Conservation (phyloP, 2,888 invertebrate species). For the Chorisops tibialis region DNA sequence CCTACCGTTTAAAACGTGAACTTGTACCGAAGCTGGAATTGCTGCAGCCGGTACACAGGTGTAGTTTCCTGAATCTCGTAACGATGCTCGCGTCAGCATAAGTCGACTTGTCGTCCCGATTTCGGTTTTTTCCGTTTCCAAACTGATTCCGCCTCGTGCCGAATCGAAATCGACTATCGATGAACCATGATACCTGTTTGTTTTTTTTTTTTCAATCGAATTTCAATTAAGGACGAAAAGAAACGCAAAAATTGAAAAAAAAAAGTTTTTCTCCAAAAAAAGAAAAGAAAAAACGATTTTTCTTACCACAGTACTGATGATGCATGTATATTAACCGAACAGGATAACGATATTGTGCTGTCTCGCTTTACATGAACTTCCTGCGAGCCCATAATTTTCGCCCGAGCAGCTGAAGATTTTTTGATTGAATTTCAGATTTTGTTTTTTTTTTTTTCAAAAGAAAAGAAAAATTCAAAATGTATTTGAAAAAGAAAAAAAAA, state of each 20-base stretch:
- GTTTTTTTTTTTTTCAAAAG: background rate
- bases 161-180: conserved; percentile 81
- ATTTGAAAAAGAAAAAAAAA: background rate
- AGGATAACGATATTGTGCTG: conserved; percentile 84
- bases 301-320: conserved; percentile 66
- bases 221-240: too few relatives aligned
- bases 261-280: too few relatives aligned
- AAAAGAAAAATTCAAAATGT: background rate
- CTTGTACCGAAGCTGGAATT: conserved; percentile 76
- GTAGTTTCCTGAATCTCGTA: conserved; percentile 85
- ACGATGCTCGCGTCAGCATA: conserved; percentile 79
- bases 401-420: conserved; percentile 70
- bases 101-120: conserved; percentile 81
- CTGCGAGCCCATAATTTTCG: conserved; percentile 78
- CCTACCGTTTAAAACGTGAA: conserved; percentile 82
- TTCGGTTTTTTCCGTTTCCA: conserved; percentile 85
- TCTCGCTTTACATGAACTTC: conserved; percentile 88
- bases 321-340: conserved; percentile 83
- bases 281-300: too few relatives aligned
- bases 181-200: conserved; percentile 72
- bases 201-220: too few relatives aligned
- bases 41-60: conserved; percentile 85
- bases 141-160: conserved; percentile 78
- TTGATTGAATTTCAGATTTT: background rate
- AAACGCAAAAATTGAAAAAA: too few relatives aligned